These are phyloP conservation scores for Colostygia pectinataria DNA, from an alignment of 2,888 invertebrate genomes.

Conservation along the genomic window DNA sequence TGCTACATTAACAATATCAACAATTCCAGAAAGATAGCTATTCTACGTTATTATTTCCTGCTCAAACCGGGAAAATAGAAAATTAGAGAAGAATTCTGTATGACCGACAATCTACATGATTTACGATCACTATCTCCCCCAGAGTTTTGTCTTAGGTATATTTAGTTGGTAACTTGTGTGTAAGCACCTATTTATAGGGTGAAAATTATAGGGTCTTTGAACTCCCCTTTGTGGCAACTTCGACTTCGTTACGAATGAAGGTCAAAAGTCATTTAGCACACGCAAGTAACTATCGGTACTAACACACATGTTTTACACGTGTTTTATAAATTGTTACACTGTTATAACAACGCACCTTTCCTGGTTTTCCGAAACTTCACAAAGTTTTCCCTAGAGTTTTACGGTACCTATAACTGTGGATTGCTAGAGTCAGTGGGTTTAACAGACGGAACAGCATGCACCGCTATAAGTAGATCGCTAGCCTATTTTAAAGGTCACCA, in stretches of 20 bases:
- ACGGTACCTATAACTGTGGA: no score
- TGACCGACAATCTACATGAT: neutral
- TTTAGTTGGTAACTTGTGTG: conserved; percentile 9
- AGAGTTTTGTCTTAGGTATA: conserved; percentile 6
- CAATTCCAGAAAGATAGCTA: no score
- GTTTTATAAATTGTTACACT: conserved; percentile 26
- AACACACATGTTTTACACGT: conserved; percentile 28
- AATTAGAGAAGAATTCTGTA: neutral
- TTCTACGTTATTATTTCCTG: no score
- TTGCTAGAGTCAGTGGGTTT: no score
- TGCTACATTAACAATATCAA: no score
- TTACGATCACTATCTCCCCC: conserved; percentile 2
- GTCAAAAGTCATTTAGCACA: conserved; percentile 23
- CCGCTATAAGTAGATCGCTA: no score
- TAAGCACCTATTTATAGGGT: conserved; percentile 33
- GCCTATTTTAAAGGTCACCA: no score
- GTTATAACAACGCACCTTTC: no score
- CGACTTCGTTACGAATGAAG: conserved; percentile 8
- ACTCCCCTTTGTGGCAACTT: conserved; percentile 30
- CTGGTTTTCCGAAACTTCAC: no score
- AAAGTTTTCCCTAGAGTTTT: no score
- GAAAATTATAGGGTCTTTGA: conserved; percentile 42
- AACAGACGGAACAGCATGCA: no score
- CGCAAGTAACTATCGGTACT: conserved; percentile 22
- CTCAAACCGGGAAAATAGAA: neutral